Conservation (phyloP, 2,888 invertebrate species). For the Palloptera scutellata region DNA sequence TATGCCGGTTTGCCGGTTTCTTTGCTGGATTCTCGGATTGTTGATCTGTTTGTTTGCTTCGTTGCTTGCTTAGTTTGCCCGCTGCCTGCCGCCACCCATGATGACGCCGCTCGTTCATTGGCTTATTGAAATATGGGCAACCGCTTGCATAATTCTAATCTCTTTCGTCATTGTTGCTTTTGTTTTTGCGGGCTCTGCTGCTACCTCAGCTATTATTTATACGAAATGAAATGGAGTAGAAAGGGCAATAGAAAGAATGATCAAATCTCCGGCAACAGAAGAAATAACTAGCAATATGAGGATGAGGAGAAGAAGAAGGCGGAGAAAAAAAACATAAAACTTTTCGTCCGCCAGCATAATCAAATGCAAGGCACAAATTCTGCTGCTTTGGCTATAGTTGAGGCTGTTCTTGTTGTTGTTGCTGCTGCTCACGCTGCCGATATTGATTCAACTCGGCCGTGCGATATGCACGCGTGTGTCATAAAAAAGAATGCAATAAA, state of each 20-base stretch:
- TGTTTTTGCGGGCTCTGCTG: neutral
- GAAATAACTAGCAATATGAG: neutral
- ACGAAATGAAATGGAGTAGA: neutral
- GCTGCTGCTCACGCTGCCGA: neutral
- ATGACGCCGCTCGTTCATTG: neutral
- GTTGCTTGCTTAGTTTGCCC: too few species aligned
- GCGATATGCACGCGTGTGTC: conserved; percentile 31
- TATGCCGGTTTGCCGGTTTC: too few species aligned
- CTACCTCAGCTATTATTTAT: conserved; percentile 4
- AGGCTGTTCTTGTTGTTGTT: neutral
- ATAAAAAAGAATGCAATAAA: conserved; percentile 43
- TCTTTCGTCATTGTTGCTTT: neutral
- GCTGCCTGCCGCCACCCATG: neutral
- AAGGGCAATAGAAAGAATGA: neutral
- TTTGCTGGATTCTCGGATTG: too few species aligned
- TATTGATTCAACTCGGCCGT: neutral
- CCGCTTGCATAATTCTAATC: conserved; percentile 2
- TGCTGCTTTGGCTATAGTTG: neutral
- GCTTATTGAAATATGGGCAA: neutral
- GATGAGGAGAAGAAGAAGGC: too few species aligned
- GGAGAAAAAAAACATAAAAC: too few species aligned
- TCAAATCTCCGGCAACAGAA: neutral
- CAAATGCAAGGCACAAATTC: neutral
- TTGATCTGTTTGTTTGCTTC: too few species aligned
- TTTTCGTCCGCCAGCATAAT: neutral